A percentile compares a stretch with the other conserved stretches of the same genome.
Conservation (phyloP, 2,888 invertebrate species). For the Meteorus colon region DNA sequence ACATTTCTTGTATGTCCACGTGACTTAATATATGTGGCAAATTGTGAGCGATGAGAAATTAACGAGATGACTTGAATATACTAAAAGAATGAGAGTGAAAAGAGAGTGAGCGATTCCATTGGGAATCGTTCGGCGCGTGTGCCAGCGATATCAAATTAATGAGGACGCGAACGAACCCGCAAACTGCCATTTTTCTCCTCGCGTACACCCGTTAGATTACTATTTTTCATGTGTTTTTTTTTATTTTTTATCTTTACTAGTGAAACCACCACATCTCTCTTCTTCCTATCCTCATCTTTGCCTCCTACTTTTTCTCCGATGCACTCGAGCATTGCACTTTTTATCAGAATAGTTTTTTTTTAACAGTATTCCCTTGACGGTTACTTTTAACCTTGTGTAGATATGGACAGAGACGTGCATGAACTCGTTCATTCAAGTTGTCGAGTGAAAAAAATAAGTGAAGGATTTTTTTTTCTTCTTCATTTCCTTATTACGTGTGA, state of each 20-base stretch:
- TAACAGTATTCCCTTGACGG: not conserved
- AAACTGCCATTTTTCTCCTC: constrained; percentile 24
- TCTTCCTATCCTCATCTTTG: not conserved
- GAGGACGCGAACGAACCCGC: constrained; percentile 19
- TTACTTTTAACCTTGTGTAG: not conserved
- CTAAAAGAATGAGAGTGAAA: not conserved
- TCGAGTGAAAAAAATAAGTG: not conserved
- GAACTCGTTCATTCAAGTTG: not conserved
- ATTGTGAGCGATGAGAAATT: constrained; percentile 39
- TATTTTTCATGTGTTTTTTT: constrained; percentile 19
- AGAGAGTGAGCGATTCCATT: constrained; percentile 16
- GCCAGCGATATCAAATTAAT: constrained; percentile 18
- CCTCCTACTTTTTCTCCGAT: not conserved
- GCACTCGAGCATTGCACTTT: constrained; percentile 15
- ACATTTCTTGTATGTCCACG: constrained; percentile 3
- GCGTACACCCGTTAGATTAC: constrained; percentile 1
- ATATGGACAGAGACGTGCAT: not conserved
- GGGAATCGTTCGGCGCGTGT: constrained; percentile 25
- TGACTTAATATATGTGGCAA: constrained; percentile 19
- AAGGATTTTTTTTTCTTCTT: not conserved
- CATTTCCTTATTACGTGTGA: not conserved
- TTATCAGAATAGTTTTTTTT: constrained; percentile 11
- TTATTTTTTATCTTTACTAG: not conserved
- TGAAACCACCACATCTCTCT: not conserved
- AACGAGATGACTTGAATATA: constrained; percentile 23